Evolutionary conservation across 2,113 vertebrate genomes (phyloP).

Genomic region (Aegypius monachus): DNA sequence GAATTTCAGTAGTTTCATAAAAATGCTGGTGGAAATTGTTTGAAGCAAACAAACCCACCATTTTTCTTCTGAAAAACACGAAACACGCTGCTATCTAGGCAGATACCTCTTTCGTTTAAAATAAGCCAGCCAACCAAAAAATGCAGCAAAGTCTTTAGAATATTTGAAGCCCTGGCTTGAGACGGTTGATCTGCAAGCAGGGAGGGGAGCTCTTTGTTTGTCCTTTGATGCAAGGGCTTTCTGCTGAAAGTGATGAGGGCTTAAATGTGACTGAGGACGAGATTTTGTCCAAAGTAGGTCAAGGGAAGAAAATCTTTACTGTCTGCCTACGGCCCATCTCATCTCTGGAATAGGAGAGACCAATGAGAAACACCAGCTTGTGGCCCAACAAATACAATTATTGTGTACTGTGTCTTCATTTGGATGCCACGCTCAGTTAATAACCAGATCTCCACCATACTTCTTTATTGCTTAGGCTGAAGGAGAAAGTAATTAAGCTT

Average conservation of each 20-base stretch:
- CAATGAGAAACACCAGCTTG: slow-evolving; percentile 11
- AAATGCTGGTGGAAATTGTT: background rate
- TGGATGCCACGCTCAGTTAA: slow-evolving; percentile 60
- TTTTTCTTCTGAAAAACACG: background rate
- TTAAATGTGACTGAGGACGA: background rate
- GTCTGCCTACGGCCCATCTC: background rate
- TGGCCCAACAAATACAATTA: slow-evolving; percentile 23
- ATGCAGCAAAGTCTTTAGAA: background rate
- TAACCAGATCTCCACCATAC: slow-evolving; percentile 40
- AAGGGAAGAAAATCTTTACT: background rate
- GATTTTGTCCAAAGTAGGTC: slow-evolving; percentile 22
- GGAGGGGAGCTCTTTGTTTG: background rate
- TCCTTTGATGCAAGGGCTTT: background rate
- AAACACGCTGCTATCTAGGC: background rate
- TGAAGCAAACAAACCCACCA: background rate
- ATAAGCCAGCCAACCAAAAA: background rate
- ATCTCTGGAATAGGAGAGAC: background rate
- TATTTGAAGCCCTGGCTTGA: background rate
- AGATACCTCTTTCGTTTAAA: background rate
- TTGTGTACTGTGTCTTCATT: slow-evolving; percentile 60
- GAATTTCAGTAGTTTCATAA: background rate
- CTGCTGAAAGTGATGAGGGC: background rate
- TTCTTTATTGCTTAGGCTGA: slow-evolving; percentile 56
- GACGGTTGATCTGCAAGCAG: background rate
- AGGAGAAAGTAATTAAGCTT: slow-evolving; percentile 66